Evolutionary conservation across 2,797 vertebrate species (phyloP).

Genomic region (Myotis vivesi): DNA sequence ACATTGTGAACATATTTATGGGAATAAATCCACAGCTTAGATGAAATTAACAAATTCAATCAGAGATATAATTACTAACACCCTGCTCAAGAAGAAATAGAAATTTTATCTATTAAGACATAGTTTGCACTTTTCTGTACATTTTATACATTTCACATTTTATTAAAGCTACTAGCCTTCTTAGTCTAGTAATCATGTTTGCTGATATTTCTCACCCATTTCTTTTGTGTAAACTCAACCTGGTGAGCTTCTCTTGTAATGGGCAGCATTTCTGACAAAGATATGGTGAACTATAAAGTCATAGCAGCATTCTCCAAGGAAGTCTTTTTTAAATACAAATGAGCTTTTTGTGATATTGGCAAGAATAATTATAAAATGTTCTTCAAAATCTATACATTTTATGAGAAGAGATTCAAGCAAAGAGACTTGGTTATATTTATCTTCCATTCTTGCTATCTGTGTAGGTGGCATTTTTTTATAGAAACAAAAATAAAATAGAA

Average conservation of each 20-base stretch:
- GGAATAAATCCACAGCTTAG: not conserved
- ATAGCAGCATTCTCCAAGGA: not conserved
- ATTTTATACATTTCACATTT: not conserved
- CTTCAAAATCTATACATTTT: slow-evolving; percentile 23
- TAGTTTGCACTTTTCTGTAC: not conserved
- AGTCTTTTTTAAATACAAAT: not conserved
- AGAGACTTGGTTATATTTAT: slow-evolving; percentile 20
- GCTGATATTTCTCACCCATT: not conserved
- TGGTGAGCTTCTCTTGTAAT: not conserved
- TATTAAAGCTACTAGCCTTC: not conserved
- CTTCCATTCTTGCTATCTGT: not conserved
- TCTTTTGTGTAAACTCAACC: not conserved
- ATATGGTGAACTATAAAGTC: not conserved
- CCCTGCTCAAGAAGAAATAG: not conserved
- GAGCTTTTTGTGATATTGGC: slow-evolving; percentile 21
- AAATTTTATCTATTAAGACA: not conserved
- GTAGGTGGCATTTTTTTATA: not conserved
- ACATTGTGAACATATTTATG: not conserved
- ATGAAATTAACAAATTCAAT: not conserved
- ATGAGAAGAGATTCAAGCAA: slow-evolving; percentile 2
- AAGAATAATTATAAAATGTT: slow-evolving; percentile 6
- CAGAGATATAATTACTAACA: not conserved
- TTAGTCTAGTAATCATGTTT: not conserved
- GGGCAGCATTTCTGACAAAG: not conserved
- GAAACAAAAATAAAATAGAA: slow-evolving; percentile 45